Evolutionary conservation across 2,888 invertebrate genomes (phyloP).

Genomic region (Halictus quadricinctus): DNA sequence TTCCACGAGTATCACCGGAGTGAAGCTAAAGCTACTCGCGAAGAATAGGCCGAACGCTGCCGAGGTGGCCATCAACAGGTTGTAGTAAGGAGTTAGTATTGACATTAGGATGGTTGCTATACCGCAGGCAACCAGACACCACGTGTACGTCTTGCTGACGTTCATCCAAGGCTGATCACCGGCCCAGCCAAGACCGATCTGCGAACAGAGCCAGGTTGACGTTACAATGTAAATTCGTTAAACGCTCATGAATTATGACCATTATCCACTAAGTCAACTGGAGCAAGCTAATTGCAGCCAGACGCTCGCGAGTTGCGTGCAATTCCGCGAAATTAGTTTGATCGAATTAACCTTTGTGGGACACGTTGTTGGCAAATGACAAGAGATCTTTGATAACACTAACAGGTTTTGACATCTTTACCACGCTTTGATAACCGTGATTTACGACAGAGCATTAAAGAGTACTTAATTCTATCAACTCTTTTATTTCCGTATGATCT

Average conservation of each 20-base stretch:
- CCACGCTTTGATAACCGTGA: background rate
- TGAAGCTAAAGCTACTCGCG: conserved; percentile 95
- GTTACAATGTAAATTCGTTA: conserved; percentile 7
- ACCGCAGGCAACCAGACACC: conserved; percentile 89
- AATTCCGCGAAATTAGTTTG: background rate
- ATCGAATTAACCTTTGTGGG: background rate
- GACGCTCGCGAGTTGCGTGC: background rate
- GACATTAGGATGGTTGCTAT: conserved; percentile 86
- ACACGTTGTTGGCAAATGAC: background rate
- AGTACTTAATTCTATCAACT: background rate
- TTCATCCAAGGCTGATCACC: conserved; percentile 94
- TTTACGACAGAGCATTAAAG: background rate
- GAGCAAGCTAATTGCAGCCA: background rate
- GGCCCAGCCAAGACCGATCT: conserved; percentile 93
- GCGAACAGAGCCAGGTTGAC: conserved; percentile 51
- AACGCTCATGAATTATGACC: background rate
- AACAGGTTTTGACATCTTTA: background rate
- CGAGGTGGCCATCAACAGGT: conserved; percentile 83
- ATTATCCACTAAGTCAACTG: conserved; percentile 2
- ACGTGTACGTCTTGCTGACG: conserved; percentile 91
- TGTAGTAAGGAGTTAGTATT: conserved; percentile 83
- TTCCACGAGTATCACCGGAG: conserved; percentile 94
- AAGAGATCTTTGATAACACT: background rate
- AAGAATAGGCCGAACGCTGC: conserved; percentile 94
- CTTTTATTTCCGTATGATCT: background rate